phyloP scores from a whole-genome alignment of 2,113 vertebrate genomes.

The Leuciscus idus region DNA sequence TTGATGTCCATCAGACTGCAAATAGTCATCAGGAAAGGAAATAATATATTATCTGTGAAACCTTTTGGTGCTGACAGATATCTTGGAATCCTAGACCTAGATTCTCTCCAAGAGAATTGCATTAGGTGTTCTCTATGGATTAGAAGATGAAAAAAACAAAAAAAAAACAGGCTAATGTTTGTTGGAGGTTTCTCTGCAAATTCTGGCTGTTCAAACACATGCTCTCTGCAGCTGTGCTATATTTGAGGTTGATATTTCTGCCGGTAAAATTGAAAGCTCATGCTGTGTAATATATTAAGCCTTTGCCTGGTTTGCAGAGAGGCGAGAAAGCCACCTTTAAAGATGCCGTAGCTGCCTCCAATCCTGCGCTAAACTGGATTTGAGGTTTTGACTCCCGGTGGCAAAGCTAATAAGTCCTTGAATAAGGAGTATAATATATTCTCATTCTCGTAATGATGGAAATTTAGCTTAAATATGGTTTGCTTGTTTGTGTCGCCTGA shows the following conservation, averaged over 20 bases:
- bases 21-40: background rate
- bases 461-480: slow-evolving; percentile 7
- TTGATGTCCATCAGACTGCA: background rate
- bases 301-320: background rate
- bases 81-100: background rate
- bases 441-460: slow-evolving; percentile 26
- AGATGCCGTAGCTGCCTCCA: background rate
- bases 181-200: slow-evolving; percentile 25
- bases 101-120: slow-evolving; percentile 8
- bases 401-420: slow-evolving; percentile 29
- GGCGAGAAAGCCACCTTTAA: slow-evolving; percentile 8
- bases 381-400: slow-evolving; percentile 14
- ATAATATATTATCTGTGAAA: background rate
- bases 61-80: background rate
- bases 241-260: slow-evolving; percentile 51
- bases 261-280: slow-evolving; percentile 14
- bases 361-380: slow-evolving; percentile 10
- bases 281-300: slow-evolving; percentile 43
- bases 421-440: background rate
- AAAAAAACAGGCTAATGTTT: slow-evolving; percentile 19
- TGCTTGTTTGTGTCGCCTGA: slow-evolving; percentile 31
- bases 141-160: background rate
- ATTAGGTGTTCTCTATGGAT: slow-evolving; percentile 21
- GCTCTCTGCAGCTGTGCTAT: slow-evolving; percentile 32
- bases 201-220: slow-evolving; percentile 36